phyloP scores from a whole-genome alignment of 2,797 vertebrate species.

The Sciaenops ocellatus region DNA sequence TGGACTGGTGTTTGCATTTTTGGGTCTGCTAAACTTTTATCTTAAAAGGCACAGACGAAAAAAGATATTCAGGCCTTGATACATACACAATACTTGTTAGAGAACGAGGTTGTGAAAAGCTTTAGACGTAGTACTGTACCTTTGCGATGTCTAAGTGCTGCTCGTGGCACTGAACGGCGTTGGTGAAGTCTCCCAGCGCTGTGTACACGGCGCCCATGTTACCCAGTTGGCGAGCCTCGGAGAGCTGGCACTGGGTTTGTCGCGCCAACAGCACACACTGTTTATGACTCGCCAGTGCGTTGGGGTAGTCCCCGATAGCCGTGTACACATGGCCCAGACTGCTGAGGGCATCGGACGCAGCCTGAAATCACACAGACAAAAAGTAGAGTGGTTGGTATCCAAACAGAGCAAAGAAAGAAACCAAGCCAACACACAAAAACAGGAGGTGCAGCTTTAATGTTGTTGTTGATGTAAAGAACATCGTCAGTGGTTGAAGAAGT shows the following conservation, averaged over 20 bases:
- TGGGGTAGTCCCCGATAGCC: conserved; percentile 96
- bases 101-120: too few relatives aligned
- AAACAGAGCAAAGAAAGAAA: not conserved
- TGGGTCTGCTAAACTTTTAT: too few relatives aligned
- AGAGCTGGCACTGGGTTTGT: conserved; percentile 93
- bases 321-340: conserved; percentile 98
- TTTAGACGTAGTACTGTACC: conserved; percentile 59
- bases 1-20: too few relatives aligned
- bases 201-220: conserved; percentile 99
- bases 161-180: conserved; percentile 94
- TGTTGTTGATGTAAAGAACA: too few relatives aligned
- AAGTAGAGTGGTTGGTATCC: not conserved
- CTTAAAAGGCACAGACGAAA: too few relatives aligned
- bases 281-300: conserved; percentile 95
- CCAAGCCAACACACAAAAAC: not conserved
- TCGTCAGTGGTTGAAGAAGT: too few relatives aligned
- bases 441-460: not conserved
- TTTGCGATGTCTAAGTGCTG: conserved; percentile 94
- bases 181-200: conserved; percentile 95
- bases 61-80: too few relatives aligned
- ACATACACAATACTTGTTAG: too few relatives aligned
- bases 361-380: conserved; percentile 77
- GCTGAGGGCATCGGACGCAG: conserved; percentile 94
- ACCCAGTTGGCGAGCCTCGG: conserved; percentile 95
- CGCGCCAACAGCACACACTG: conserved; percentile 95